Evolutionary conservation across 1,140 invertebrate genomes (phyloP), one percentile per base, ranked within the genome.

Genomic region (Glomeris maerens): DNA sequence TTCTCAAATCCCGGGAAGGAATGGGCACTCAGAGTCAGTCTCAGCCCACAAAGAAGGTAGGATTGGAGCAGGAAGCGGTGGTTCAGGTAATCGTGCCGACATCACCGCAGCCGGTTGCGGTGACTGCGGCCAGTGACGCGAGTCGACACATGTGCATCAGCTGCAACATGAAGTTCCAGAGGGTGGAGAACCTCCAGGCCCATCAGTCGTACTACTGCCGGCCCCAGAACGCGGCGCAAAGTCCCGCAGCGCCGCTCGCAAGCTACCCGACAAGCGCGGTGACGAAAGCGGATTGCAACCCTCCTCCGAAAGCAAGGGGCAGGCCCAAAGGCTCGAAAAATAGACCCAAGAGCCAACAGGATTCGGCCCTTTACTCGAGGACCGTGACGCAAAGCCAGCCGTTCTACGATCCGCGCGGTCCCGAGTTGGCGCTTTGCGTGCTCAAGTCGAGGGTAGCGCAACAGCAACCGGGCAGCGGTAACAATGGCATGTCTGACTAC

Each of bases 211-310:
- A 78, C 62, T 81, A 81, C 59, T 83, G 81, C 59, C 52, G 27
- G 59, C 59, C 3, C n/a, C 13, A 20, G 45, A 10, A n/a, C 25
- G 21, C 17, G 27, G 27, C 17, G 26, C 44, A 29, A 7, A 5
- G n/a, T 21, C 21, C 47, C 7, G 27, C 7, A 21, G 71, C 81
- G 0, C 64, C 83, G 5, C 79, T 80, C 5, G 85, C 82, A 7
- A 83, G 83, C 0, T 83, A 83, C 0, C 83, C 84, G 1, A 67
- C 85, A 51, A 66, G 85, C 17, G 82, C 83, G 2, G 82, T 81
- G 55, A 86, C 83, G 5, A 72, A 81, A 27, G 64, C 86, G 23
- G 78, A 86, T n/a, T 80, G 84, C 45, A 66, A 62, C 68, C 52
- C 22, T 40, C 13, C 46, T 2, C 59, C 55, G 4, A 59, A 55